phyloP scores from a whole-genome alignment of 2,888 invertebrate species.

The Leptinotarsa peninsularis region DNA sequence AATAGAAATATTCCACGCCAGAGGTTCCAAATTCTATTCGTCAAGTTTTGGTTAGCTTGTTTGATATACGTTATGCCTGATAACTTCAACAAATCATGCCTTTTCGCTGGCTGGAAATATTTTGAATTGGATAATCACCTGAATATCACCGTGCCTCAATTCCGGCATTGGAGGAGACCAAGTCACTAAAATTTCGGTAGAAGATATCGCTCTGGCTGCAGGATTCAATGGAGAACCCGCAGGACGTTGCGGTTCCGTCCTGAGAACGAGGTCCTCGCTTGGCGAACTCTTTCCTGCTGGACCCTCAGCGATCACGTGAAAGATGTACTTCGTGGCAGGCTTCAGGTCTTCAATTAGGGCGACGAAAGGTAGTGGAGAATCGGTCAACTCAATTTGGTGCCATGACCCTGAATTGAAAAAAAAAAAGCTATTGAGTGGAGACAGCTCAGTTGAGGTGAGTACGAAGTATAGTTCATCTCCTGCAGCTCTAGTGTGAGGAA shows the following conservation, averaged over 20 bases:
- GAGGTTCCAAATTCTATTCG: no score
- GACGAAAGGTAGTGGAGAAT: conserved; percentile 73
- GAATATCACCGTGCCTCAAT: conserved; percentile 79
- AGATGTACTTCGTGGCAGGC: conserved; percentile 77
- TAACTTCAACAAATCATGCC: no score
- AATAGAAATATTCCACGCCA: no score
- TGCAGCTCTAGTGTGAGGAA: no score
- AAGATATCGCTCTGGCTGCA: conserved; percentile 77
- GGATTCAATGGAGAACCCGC: conserved; percentile 77
- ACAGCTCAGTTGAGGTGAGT: no score
- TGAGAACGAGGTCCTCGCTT: conserved; percentile 73
- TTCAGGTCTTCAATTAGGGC: conserved; percentile 77
- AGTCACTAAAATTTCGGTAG: conserved; percentile 78
- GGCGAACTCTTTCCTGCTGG: conserved; percentile 78
- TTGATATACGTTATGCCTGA: no score
- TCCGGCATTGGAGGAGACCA: conserved; percentile 80
- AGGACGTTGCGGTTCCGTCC: conserved; percentile 78
- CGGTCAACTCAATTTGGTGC: conserved; percentile 76
- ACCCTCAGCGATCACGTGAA: conserved; percentile 80
- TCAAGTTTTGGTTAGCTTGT: no score
- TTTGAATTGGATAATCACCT: conserved; percentile 36
- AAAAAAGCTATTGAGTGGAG: background rate
- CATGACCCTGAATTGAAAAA: conserved; percentile 67
- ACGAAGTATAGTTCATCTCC: no score
- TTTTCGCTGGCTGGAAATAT: background rate